Evolutionary conservation across 2,888 invertebrate species (phyloP), one percentile per base, ranked within the genome.

Genomic region (Tetanocera ferruginea): DNA sequence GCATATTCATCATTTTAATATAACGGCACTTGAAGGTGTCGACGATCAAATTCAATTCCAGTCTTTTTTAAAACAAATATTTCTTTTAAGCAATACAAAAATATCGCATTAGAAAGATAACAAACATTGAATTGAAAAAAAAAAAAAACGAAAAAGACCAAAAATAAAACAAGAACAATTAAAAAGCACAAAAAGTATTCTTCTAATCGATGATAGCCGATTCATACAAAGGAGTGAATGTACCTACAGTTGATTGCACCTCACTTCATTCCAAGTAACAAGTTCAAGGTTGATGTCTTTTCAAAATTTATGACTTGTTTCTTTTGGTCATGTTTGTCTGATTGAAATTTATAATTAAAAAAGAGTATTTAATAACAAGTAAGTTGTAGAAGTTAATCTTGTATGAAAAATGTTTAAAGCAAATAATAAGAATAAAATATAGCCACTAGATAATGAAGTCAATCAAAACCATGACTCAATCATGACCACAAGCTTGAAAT

Each of bases 151-250:
- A 69, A 72, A 37, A 5, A 37, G 8, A 37, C 37, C 37, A 37
- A 37, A 37, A 52, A 78, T 34, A 51, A 55, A 73, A 69, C 43
- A 55, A 76, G 25, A 64, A 19, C 37, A 76, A 66, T 51, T 4
- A 51, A 62, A 14, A 71, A n/a, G n/a, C 51, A 62, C 3, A 23
- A 51, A 62, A 76, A 19, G 55, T 28, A 69, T 66, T 57, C 4
- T 51, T 43, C 49, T 66, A 78, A 69, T 51, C n/a, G n/a, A 51
- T 37, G 67, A 60, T 60, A 28, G 57, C 23, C 64, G 19, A 69
- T 37, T 51, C 9, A 69, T 49, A 76, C 57, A 72, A 73, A 31
- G 6, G 51, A 55, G 51, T 17, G 14, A n/a, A 43, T 49, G 19
- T 19, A 28, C 4, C 9, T 6, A 14, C 43, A 34, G 60, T 25